A percentile compares a stretch with the other conserved stretches of the same genome.
phyloP scores from a whole-genome alignment of 2,888 invertebrate genomes.

The Amphipoea oculea region DNA sequence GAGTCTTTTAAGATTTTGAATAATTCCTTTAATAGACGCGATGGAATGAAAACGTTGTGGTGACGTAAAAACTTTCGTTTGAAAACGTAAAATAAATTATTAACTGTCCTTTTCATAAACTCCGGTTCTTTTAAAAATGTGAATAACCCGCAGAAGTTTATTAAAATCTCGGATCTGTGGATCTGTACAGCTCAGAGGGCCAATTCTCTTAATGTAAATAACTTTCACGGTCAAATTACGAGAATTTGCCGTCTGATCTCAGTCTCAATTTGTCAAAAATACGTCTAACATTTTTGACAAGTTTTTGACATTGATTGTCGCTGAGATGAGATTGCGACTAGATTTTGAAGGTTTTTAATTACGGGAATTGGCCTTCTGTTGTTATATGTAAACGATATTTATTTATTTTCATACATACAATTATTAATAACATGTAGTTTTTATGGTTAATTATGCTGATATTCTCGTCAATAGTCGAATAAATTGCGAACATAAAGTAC shows the following conservation, averaged over 20 bases:
- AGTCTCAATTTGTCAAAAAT: no score
- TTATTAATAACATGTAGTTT: no score
- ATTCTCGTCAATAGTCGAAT: neutral
- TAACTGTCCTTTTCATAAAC: neutral
- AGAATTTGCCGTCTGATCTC: no score
- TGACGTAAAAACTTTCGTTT: slow-evolving; percentile 6
- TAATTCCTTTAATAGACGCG: slow-evolving; percentile 23
- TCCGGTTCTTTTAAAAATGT: neutral
- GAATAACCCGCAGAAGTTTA: neutral
- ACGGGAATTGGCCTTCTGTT: neutral
- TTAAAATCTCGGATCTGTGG: no score
- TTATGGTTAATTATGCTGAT: neutral
- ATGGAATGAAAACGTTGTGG: slow-evolving; percentile 21
- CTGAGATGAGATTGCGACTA: no score
- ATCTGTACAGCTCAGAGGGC: neutral
- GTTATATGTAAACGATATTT: neutral
- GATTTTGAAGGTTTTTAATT: no score
- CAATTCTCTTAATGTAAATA: no score
- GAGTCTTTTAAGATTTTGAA: slow-evolving; percentile 21
- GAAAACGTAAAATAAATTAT: neutral
- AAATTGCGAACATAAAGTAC: neutral
- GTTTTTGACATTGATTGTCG: no score
- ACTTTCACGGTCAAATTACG: no score
- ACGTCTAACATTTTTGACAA: no score
- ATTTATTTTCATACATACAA: neutral